Percentiles rank a stretch among this genome's conserved stretches.
Evolutionary conservation across 2,113 vertebrate species (phyloP).

Genomic region (Martes martes): DNA sequence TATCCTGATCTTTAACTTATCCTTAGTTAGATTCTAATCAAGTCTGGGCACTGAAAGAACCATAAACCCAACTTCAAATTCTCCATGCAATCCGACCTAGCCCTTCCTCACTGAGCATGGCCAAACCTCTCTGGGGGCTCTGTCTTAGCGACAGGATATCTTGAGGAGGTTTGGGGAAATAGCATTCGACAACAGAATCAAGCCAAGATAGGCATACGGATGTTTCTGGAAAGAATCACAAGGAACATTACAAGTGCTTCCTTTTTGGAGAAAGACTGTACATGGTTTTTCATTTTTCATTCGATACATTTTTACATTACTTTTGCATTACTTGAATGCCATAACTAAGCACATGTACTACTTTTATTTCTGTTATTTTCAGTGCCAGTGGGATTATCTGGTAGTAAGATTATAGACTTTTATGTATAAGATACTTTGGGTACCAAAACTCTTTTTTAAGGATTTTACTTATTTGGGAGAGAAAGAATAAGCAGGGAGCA

Average conservation of each 20-base stretch:
- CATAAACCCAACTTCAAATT: neutral
- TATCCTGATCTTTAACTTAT: neutral
- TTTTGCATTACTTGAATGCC: neutral
- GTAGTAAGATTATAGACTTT: neutral
- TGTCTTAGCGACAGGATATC: neutral
- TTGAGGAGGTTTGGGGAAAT: neutral
- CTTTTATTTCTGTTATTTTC: neutral
- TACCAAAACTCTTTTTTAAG: neutral
- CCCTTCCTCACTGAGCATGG: neutral
- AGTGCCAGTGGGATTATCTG: neutral
- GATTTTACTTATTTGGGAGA: neutral
- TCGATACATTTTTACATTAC: neutral
- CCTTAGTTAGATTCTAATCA: neutral
- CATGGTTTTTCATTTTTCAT: neutral
- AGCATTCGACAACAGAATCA: neutral
- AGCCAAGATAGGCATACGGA: neutral
- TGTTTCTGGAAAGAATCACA: neutral
- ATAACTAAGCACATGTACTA: neutral
- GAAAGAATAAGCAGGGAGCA: neutral
- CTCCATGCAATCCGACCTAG: accelerated
- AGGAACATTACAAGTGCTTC: neutral
- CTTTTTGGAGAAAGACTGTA: neutral
- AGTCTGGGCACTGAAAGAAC: neutral
- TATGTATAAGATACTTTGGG: neutral
- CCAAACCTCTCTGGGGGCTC: neutral